Evolutionary conservation across 2,797 vertebrate genomes (phyloP).

Genomic region (Podarcis siculus): DNA sequence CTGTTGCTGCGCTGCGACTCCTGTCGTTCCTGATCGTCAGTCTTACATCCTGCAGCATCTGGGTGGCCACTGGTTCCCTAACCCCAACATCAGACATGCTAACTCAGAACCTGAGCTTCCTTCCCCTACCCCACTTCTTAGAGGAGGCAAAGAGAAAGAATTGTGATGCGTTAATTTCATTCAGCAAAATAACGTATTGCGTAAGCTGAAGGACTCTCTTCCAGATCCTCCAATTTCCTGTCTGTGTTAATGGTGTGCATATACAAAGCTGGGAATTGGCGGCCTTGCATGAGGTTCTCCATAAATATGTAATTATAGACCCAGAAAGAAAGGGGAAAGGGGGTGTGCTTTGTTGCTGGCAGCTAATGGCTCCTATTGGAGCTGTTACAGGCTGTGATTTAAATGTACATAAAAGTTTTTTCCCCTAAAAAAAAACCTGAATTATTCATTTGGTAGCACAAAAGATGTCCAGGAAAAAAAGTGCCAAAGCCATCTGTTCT

Average conservation of each 20-base stretch:
- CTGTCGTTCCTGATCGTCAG: neutral
- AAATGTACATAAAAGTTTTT: conserved; percentile 1
- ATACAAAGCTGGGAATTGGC: neutral
- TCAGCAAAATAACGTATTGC: neutral
- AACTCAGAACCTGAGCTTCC: neutral
- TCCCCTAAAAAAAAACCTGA: neutral
- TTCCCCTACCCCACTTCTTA: accelerated
- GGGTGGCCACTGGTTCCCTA: too few species aligned
- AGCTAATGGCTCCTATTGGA: conserved; percentile 42
- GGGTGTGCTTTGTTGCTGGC: conserved; percentile 9
- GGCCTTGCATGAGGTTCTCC: neutral
- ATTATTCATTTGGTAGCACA: conserved; percentile 29
- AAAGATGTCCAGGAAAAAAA: conserved; percentile 27
- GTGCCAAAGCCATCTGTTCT: conserved; percentile 26
- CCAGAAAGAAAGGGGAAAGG: neutral
- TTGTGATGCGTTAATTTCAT: neutral
- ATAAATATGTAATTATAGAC: conserved; percentile 23
- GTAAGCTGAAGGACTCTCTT: neutral
- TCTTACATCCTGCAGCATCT: too few species aligned
- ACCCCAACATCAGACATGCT: neutral
- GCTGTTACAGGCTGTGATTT: neutral
- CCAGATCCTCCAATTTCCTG: neutral
- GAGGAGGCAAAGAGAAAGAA: neutral
- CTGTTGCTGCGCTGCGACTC: neutral
- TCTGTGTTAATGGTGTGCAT: neutral